Evolutionary conservation across 2,888 invertebrate species (phyloP), one percentile per base, ranked within the genome.

Genomic region (Lochmaea crataegi): DNA sequence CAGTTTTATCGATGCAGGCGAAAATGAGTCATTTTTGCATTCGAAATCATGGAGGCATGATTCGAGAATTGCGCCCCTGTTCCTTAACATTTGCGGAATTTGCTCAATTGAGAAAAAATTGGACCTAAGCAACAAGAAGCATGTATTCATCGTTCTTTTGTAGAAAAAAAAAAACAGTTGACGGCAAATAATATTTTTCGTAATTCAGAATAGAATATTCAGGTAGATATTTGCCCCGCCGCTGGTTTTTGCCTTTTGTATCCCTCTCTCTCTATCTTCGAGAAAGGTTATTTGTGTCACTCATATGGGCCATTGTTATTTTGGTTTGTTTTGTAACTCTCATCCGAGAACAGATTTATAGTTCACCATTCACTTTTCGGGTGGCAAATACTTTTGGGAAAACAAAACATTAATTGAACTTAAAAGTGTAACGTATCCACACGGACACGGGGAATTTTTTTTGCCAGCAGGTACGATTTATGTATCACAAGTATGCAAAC

Each of bases 281-380:
- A 45, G 71, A 80, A 81, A 82, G 81, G 85, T 85, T 85, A 85
- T 85, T 85, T 85, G 84, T 85, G 86, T 85, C 86, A 86, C 85
- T 86, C 85, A 85, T 84, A 85, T 83, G 84, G 84, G 80, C 85
- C 84, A 85, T 85, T 85, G 85, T 85, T 85, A 80, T 83, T 84
- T 84, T 83, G 84, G 85, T 86, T 86, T 86, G 85, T 86, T 86
- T 85, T 84, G 84, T 85, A 85, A 85, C 86, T 83, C 82, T 81
- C 76, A 73, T 78, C 41, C 61, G 42, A 41, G 63, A 64, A 64
- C 70, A 84, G 84, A 86, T 86, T 85, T 85, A 86, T 86, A 79
- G 81, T 83, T 76, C 73, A 70, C 81, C 77, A 79, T 80, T 81
- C 80, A 78, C 77, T 73, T 75, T 75, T 75, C 77, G 75, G 78